phyloP scores from a whole-genome alignment of 2,113 vertebrate species.

The Cettia cetti region DNA sequence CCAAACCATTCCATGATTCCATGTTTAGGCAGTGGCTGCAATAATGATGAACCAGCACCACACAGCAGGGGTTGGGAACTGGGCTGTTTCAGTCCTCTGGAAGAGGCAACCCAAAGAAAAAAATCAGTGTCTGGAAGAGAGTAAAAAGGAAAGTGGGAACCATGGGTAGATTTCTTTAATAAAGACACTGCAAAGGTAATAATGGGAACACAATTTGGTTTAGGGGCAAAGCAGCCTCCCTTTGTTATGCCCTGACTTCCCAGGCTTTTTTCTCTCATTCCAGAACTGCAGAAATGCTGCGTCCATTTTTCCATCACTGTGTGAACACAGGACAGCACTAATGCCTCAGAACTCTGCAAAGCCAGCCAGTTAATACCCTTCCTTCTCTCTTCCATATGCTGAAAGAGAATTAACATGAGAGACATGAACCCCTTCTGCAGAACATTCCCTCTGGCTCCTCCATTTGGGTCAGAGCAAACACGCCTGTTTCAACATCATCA shows the following conservation, averaged over 20 bases:
- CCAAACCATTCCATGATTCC: neutral
- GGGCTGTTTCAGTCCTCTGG: neutral
- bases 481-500: neutral
- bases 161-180: neutral
- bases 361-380: neutral
- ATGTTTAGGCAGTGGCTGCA: neutral
- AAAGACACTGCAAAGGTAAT: neutral
- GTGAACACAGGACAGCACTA: neutral
- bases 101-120: neutral
- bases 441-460: neutral
- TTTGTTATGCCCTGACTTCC: neutral
- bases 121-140: neutral
- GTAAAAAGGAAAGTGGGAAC: neutral
- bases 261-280: neutral
- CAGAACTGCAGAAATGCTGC: neutral
- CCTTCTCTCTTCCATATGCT: neutral
- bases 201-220: neutral
- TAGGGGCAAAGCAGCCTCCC: neutral
- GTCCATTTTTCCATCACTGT: neutral
- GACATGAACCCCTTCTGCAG: neutral
- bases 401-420: neutral
- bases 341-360: neutral
- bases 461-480: slow-evolving; percentile 14
- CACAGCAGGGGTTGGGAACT: neutral
- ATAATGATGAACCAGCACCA: neutral